Evolutionary conservation across 2,797 vertebrate species (phyloP), one percentile per base, ranked within the genome.

Genomic region (Anolis apletophallus): DNA sequence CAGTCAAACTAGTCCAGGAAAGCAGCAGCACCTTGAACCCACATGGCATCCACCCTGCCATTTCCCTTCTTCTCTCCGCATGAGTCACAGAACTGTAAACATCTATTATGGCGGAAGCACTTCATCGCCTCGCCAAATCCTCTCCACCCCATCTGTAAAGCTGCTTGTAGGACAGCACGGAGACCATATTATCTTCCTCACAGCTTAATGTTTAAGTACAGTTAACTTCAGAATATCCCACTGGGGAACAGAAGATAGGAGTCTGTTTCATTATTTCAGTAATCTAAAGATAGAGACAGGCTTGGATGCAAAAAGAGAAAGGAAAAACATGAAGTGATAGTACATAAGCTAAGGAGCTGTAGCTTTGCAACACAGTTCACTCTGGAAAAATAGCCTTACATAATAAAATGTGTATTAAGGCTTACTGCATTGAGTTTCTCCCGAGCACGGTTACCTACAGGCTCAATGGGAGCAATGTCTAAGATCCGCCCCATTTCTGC

Each of bases 101-200:
- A 92, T 91, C 93, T 93, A 95, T 90, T 91, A 76, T 86, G 85
- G 86, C 88, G 88, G 90, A 91, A 94, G 91, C 92, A 88, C 91
- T 84, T 90, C 90, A 92, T 88, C 85, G 85, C 88, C 93, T 83
- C 81, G 74, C 26, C 50, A 54, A 92, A 88, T 12, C 83, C 77
- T 0, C 90, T 89, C 92, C 91, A 90, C 92, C 92, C 89, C 83
- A 68, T 73, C 83, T 86, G 92, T 92, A 94, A 94, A 93, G 90
- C 89, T 67, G 92, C 91, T 93, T 91, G 64, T 2, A 90, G 93
- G 92, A 81, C 71, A 67, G 0, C 86, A 78, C 88, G 91, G 90
- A 92, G 93, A 94, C 87, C 90, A 72, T 83, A 79, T 88, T 26
- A 72, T 81, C 74, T 54, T 0, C 89, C 94, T 91, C 87, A 91